phyloP scores from a whole-genome alignment of 2,113 vertebrate genomes.

The Eulemur macaco region DNA sequence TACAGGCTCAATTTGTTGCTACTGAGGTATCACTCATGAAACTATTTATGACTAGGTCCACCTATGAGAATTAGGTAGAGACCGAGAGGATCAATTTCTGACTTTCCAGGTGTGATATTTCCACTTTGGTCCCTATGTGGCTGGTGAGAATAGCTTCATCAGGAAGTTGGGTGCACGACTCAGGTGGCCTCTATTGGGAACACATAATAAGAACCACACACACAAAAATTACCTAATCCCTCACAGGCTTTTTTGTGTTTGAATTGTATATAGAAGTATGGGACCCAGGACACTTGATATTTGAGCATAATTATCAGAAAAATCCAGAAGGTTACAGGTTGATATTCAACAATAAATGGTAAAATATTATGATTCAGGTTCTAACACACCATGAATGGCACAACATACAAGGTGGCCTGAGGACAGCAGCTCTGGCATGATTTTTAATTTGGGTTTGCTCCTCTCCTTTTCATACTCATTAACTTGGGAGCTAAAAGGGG shows the following conservation, averaged over 20 bases:
- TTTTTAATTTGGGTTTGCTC: not conserved
- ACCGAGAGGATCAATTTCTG: not conserved
- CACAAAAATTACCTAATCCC: not conserved
- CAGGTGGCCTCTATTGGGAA: not conserved
- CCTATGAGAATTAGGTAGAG: not conserved
- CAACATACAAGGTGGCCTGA: not conserved
- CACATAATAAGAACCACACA: not conserved
- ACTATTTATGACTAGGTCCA: not conserved
- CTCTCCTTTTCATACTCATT: not conserved
- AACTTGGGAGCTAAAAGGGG: not conserved
- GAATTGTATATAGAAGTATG: not conserved
- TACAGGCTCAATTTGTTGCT: not conserved
- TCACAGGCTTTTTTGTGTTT: not conserved
- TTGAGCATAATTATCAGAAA: not conserved
- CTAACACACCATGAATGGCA: not conserved
- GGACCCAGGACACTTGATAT: not conserved
- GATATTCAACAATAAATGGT: not conserved
- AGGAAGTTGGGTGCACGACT: not conserved
- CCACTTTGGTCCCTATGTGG: too few species aligned
- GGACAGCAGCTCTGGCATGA: not conserved
- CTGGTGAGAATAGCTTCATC: not conserved
- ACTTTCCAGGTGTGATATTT: not conserved
- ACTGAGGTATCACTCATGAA: not conserved
- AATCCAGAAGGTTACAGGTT: conserved; percentile 2
- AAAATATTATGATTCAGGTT: not conserved